Percentiles rank a stretch among this genome's conserved stretches.
Evolutionary conservation across 2,888 invertebrate species (phyloP).

Genomic region (Notodonta ziczac): DNA sequence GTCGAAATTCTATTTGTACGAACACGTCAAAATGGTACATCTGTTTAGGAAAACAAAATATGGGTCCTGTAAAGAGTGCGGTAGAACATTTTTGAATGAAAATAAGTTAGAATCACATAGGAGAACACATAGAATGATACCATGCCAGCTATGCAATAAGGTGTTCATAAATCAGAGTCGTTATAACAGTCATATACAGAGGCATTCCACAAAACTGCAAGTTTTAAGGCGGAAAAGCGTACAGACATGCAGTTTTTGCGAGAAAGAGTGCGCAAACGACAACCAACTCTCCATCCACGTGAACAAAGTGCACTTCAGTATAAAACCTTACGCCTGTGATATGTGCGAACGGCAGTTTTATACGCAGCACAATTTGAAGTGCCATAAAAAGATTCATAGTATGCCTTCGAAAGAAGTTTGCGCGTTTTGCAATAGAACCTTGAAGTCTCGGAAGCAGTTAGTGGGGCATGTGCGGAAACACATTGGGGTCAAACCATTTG

Average conservation of each 20-base stretch:
- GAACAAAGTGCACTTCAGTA: conserved; percentile 74
- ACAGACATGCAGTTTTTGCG: conserved; percentile 73
- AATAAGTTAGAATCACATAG: conserved; percentile 52
- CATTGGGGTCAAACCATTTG: conserved; percentile 65
- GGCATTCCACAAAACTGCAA: conserved; percentile 58
- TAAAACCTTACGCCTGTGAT: conserved; percentile 74
- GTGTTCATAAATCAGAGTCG: conserved; percentile 51
- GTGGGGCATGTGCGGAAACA: conserved; percentile 73
- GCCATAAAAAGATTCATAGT: conserved; percentile 67
- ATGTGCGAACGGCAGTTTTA: conserved; percentile 77
- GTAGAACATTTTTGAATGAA: conserved; percentile 49
- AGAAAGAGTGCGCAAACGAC: conserved; percentile 63
- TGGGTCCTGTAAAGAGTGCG: conserved; percentile 57
- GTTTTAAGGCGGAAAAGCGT: conserved; percentile 34
- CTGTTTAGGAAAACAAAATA: conserved; percentile 42
- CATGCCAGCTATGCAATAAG: conserved; percentile 66
- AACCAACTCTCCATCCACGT: conserved; percentile 72
- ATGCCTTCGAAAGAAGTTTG: conserved; percentile 60
- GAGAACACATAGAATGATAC: conserved; percentile 50
- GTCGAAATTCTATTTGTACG: conserved; percentile 66
- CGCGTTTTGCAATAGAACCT: conserved; percentile 62
- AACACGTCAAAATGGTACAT: conserved; percentile 68
- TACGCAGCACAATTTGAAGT: conserved; percentile 62
- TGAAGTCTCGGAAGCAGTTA: conserved; percentile 63
- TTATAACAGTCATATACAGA: conserved; percentile 60